Conservation (phyloP, 2,113 vertebrate genomes). For the Coryphaenoides rupestris region DNA sequence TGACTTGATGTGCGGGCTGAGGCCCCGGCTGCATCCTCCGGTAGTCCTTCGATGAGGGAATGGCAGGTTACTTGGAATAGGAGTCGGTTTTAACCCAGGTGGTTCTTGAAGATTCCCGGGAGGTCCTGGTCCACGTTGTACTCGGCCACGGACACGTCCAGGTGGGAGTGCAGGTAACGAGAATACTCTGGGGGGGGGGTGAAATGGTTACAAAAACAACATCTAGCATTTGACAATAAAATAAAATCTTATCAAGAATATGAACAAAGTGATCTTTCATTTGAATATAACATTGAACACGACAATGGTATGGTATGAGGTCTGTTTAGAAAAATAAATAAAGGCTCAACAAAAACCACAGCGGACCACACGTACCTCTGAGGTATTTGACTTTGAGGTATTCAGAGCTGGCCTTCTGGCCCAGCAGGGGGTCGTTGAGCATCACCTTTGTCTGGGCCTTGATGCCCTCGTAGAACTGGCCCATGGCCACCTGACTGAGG, state of each 20-base stretch:
- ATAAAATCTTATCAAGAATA: background rate
- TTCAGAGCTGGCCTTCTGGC: slow-evolving; percentile 95
- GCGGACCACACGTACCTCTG: slow-evolving; percentile 72
- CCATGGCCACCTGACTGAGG: slow-evolving; percentile 94
- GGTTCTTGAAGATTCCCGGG: slow-evolving; percentile 94
- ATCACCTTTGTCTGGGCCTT: slow-evolving; percentile 98
- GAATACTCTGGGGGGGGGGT: slow-evolving; percentile 84
- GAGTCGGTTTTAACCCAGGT: too few species aligned
- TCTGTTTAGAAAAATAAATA: too few species aligned
- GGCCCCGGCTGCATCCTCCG: slow-evolving; percentile 96
- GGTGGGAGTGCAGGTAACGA: slow-evolving; percentile 92
- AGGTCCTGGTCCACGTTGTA: slow-evolving; percentile 90
- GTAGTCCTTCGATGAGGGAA: slow-evolving; percentile 97
- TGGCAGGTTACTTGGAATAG: slow-evolving; percentile 93
- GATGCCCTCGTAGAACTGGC: slow-evolving; percentile 97
- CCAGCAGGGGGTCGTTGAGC: slow-evolving; percentile 92
- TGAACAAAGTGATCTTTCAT: background rate
- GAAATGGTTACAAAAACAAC: background rate
- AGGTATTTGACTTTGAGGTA: slow-evolving; percentile 98
- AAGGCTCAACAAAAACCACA: background rate
- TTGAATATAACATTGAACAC: too few species aligned
- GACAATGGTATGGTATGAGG: too few species aligned
- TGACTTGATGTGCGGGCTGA: slow-evolving; percentile 95
- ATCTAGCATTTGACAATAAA: background rate
- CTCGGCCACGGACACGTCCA: slow-evolving; percentile 88